These are phyloP conservation scores for Epistrophella euchroma DNA, from an alignment of 2,888 invertebrate genomes.

Conservation along the genomic window DNA sequence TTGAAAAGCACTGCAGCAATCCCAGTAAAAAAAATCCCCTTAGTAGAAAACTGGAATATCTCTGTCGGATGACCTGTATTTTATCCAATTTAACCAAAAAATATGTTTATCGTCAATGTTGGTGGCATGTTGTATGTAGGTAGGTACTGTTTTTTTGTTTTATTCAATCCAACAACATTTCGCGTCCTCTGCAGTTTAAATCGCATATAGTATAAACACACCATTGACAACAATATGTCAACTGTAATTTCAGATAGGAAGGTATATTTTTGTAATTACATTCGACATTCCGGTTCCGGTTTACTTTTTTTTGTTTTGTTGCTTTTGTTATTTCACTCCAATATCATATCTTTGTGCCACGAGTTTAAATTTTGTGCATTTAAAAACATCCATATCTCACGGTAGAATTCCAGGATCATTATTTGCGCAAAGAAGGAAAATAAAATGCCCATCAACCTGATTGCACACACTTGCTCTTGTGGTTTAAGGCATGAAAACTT, in stretches of 20 bases:
- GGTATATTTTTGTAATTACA: conserved; percentile 58
- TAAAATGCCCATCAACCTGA: no score
- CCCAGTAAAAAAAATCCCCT: not conserved
- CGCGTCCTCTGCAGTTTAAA: not conserved
- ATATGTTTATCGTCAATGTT: conserved; percentile 26
- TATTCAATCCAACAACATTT: conserved; percentile 29
- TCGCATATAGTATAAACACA: conserved; percentile 20
- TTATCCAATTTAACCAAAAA: conserved; percentile 22
- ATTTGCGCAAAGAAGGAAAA: not conserved
- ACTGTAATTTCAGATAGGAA: conserved; percentile 43
- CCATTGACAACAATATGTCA: conserved; percentile 63
- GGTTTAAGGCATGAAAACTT: no score
- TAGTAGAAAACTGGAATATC: not conserved
- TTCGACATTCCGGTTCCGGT: conserved; percentile 57
- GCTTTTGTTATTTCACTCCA: not conserved
- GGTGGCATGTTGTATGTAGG: not conserved
- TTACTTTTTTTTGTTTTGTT: conserved; percentile 3
- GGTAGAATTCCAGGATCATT: conserved; percentile 48
- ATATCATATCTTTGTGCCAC: not conserved
- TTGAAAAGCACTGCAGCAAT: not conserved
- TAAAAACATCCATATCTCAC: conserved; percentile 56
- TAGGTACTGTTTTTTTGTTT: not conserved
- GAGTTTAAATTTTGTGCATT: conserved; percentile 45
- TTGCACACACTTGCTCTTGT: no score
- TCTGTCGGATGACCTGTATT: not conserved